A percentile compares a stretch with the other conserved stretches of the same genome.
Conservation (phyloP, 2,797 vertebrate species). For the Artibeus lituratus region DNA sequence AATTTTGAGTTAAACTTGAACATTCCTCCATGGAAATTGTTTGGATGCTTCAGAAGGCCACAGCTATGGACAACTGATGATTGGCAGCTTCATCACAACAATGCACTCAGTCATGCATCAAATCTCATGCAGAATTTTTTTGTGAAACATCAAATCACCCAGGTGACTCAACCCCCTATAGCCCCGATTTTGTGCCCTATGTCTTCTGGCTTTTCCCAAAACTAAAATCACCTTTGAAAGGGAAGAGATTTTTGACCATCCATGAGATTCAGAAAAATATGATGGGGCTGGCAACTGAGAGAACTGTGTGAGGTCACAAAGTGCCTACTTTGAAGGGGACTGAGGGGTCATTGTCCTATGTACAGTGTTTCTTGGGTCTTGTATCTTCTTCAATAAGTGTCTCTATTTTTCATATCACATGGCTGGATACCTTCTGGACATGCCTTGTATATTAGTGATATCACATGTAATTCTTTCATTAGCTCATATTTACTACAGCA, state of each 20-base stretch:
- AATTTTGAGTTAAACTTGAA: background rate
- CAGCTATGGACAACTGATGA: background rate
- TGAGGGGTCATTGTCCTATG: too few species aligned
- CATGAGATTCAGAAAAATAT: too few species aligned
- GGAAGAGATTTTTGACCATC: too few species aligned
- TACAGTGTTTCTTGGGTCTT: too few species aligned
- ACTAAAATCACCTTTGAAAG: background rate
- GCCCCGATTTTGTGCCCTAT: background rate
- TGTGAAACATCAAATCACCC: background rate
- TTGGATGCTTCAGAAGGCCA: background rate
- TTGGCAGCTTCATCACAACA: background rate
- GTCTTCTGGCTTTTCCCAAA: background rate
- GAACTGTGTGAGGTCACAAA: too few species aligned
- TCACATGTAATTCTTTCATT: background rate
- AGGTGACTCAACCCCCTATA: background rate
- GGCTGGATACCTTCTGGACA: too few species aligned
- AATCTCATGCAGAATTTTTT: background rate
- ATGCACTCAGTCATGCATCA: background rate
- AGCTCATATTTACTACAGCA: background rate
- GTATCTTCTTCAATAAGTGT: too few species aligned
- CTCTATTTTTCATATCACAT: too few species aligned
- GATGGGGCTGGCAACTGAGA: too few species aligned
- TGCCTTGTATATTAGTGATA: background rate
- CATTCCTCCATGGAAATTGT: background rate
- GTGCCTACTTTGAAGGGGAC: too few species aligned